Conservation (phyloP, 1,140 invertebrate species). For the Zaprionus davidi region DNA sequence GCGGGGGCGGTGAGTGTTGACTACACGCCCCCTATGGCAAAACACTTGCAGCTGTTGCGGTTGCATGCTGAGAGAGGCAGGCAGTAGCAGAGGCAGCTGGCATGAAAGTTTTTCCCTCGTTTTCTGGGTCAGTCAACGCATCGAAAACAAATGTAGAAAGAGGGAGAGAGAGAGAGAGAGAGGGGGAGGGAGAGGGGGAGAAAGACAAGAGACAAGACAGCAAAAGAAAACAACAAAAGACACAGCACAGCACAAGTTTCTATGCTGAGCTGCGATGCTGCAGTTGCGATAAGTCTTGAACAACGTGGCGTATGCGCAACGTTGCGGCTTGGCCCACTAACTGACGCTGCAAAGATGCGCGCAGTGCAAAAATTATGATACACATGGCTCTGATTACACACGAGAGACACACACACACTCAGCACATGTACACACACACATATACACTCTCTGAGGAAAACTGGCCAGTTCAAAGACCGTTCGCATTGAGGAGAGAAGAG, state of each 20-base stretch:
- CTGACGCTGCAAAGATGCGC: background rate
- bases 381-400: conserved; percentile 61
- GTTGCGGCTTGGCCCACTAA: conserved; percentile 57
- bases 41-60: conserved; percentile 77
- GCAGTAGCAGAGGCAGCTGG: conserved; percentile 38
- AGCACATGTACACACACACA: conserved; percentile 19
- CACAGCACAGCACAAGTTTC: conserved; percentile 62
- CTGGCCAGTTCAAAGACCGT: conserved; percentile 52
- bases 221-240: conserved; percentile 37
- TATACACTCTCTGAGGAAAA: background rate
- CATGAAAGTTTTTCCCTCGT: conserved; percentile 70
- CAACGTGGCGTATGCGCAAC: conserved; percentile 78
- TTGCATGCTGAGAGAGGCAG: conserved; percentile 27
- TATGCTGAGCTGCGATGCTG: conserved; percentile 42
- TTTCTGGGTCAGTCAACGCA: conserved; percentile 82
- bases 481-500: conserved; percentile 20
- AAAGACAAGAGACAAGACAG: conserved; percentile 4
- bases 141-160: conserved; percentile 60
- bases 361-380: conserved; percentile 66
- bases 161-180: background rate
- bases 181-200: background rate
- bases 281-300: conserved; percentile 58
- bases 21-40: conserved; percentile 30
- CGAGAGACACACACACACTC: conserved; percentile 11
- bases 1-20: conserved; percentile 6